Base-by-base conservation (phyloP, 2,797 vertebrate species). In the Urosaurus nigricauda region DNA sequence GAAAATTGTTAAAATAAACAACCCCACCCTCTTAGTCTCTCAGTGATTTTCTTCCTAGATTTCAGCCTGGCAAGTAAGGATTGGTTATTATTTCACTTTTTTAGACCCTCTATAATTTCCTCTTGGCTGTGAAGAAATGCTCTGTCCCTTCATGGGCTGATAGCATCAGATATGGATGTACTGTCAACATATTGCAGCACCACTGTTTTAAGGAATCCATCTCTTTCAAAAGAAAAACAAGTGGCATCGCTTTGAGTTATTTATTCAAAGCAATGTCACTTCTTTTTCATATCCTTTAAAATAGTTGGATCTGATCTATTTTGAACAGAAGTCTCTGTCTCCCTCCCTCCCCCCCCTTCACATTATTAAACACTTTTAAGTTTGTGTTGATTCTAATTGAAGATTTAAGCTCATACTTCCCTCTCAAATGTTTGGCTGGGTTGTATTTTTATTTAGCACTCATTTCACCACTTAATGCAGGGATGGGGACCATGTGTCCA, bases 1-100 rank as follows among this genome's bases (percentile, higher is more conserved):
- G 17, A 56, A 83, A 65, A 24, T 0, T 87, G 68, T 47, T 83
- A 35, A 86, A 89, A 79, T 79, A 24, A 87, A 79, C 58, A 78
- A 89, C 53, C 9, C 5, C 26, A 8, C 21, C 1, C 70, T 83
- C 87, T 86, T 88, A 68, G 16, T 0, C 0, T 13, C 19, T 65
- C 83, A 29, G 32, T 89, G 17, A 86, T 56, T 88, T 85, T 87
- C 35, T 37, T 85, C 26, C 68, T 85, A 71, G 16, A 56, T 90
- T 43, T 58, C 56, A 84, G 63, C 74, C 29, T 32, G 91, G 82
- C 8, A 47, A 63, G 47, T 74, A 26, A 9, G 75, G 58, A 86
- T 8, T 84, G n/a, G 35, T 40, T 37, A 19, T 90, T 56, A 51
- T 83, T 79, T 90, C 60, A 73, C 71, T 84, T 88, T 56, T 84